These are phyloP conservation scores for Chaitophorus viminalis DNA, from an alignment of 2,888 invertebrate genomes.

Conservation along the genomic window DNA sequence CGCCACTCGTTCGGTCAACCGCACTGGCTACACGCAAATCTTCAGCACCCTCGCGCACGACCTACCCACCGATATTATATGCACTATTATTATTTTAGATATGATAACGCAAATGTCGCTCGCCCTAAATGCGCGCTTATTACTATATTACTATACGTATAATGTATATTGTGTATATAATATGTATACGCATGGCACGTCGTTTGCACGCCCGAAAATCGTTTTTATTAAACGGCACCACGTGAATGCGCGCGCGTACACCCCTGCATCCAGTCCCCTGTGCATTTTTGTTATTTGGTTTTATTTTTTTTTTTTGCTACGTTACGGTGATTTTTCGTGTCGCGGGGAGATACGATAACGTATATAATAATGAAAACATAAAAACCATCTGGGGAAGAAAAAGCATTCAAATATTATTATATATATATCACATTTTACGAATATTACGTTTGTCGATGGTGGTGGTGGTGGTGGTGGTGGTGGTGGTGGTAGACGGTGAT, in stretches of 20 bases:
- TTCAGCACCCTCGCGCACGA: constrained; percentile 1
- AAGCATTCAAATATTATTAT: constrained; percentile 8
- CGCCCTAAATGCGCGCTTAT: constrained; percentile 6
- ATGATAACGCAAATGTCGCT: constrained; percentile 48
- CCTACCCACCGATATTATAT: not conserved
- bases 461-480: not conserved
- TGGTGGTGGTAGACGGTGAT: not conserved
- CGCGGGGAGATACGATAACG: not conserved
- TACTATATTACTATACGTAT: not conserved
- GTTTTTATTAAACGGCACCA: constrained; percentile 36
- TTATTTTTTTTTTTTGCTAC: constrained; percentile 17
- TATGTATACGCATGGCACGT: not conserved
- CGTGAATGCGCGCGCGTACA: not conserved
- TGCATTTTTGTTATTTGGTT: not conserved
- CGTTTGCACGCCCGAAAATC: constrained; percentile 11
- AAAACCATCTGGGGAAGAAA: constrained; percentile 50
- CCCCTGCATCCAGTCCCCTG: not conserved
- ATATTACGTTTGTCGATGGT: not conserved
- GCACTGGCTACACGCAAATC: constrained; percentile 31
- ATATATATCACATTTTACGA: not conserved
- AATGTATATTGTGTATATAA: too few relatives aligned
- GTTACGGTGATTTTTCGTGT: constrained; percentile 20
- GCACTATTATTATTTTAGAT: constrained; percentile 36
- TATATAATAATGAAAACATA: constrained; percentile 45
- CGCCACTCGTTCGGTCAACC: constrained; percentile 46